Evolutionary conservation across 2,113 vertebrate species (phyloP).

Genomic region (Albula glossodonta): DNA sequence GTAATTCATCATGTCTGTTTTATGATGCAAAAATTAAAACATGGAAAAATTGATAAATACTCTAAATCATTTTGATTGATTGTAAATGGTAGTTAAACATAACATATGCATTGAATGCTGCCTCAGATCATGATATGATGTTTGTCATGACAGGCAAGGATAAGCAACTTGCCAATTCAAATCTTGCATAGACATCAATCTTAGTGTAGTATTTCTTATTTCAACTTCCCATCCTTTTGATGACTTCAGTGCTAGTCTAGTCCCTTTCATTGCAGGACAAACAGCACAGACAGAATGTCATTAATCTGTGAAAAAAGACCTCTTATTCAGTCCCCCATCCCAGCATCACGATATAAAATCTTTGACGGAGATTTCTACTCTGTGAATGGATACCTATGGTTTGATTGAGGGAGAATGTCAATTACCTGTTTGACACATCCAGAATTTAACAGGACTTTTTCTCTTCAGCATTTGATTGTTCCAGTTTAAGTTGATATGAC

Average conservation of each 20-base stretch:
- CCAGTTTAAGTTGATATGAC: slow-evolving; percentile 1
- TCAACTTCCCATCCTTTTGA: slow-evolving; percentile 13
- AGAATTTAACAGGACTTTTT: not conserved
- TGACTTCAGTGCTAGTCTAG: slow-evolving; percentile 5
- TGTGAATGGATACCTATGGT: not conserved
- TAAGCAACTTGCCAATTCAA: not conserved
- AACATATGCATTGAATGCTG: not conserved
- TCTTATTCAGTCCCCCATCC: not conserved
- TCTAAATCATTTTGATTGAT: not conserved
- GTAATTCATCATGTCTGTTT: not conserved
- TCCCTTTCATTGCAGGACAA: not conserved
- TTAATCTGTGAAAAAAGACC: not conserved
- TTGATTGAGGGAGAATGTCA: not conserved
- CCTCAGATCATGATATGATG: not conserved
- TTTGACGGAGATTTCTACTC: not conserved
- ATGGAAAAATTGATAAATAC: not conserved
- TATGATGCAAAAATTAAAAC: not conserved
- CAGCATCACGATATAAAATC: slow-evolving; percentile 12
- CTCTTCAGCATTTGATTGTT: not conserved
- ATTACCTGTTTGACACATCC: not conserved
- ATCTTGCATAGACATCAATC: not conserved
- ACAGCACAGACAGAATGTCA: not conserved
- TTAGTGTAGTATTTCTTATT: not conserved
- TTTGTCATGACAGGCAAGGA: not conserved
- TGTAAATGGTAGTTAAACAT: not conserved